Conservation (phyloP, 1,140 invertebrate species). For the Doryteuthis pealeii region DNA sequence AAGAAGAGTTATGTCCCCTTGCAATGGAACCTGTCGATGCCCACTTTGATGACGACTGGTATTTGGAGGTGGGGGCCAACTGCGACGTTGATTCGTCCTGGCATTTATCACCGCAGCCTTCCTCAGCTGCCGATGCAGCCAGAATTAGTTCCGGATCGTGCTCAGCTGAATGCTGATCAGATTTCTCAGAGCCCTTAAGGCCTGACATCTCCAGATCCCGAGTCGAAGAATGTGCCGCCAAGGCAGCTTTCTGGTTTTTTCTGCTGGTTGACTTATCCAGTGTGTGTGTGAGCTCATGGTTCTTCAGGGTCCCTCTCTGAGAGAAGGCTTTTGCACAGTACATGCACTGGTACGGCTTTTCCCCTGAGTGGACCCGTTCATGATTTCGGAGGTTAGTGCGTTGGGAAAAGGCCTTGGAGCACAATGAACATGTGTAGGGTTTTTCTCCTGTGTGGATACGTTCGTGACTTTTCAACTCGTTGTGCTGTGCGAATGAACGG, state of each 20-base stretch:
- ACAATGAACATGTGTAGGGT: constrained; percentile 79
- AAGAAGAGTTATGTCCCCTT: not conserved
- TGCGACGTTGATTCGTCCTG: not conserved
- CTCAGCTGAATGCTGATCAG: not conserved
- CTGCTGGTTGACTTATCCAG: constrained; percentile 17
- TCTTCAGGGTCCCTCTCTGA: constrained; percentile 30
- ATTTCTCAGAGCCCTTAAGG: not conserved
- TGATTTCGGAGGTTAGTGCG: constrained; percentile 33
- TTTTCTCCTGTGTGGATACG: constrained; percentile 19
- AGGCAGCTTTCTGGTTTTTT: not conserved
- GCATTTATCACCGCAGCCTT: not conserved
- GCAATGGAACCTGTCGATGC: not conserved
- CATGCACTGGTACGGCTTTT: constrained; percentile 82
- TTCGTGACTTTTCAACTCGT: constrained; percentile 15
- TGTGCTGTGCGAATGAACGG: constrained; percentile 19
- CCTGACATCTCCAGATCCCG: not conserved
- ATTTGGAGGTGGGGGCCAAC: not conserved
- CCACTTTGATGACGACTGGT: not conserved
- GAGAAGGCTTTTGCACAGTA: constrained; percentile 71
- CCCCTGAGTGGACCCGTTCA: constrained; percentile 25
- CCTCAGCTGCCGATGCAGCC: not conserved
- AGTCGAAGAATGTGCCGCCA: not conserved
- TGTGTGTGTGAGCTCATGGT: constrained; percentile 37
- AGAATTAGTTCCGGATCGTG: not conserved
- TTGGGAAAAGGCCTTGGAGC: constrained; percentile 96